Conservation (phyloP, 2,888 invertebrate genomes). For the Drosophila anomalipes region DNA sequence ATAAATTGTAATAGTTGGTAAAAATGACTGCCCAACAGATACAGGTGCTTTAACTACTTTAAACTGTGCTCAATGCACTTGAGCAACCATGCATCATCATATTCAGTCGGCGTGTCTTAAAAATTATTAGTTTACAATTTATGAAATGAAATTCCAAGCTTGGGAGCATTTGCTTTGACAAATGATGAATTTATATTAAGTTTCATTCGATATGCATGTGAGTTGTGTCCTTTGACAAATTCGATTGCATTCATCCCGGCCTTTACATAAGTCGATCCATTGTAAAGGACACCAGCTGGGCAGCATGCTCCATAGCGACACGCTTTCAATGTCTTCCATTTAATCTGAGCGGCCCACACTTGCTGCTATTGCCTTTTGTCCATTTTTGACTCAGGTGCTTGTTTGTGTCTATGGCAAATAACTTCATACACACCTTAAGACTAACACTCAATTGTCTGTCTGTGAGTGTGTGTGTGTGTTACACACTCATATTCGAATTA, state of each 20-base stretch:
- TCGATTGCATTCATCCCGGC: neutral
- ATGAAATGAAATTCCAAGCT: neutral
- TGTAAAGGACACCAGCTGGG: neutral
- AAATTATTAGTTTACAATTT: neutral
- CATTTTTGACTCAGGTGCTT: constrained; percentile 28
- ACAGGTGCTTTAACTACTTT: neutral
- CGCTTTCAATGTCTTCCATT: constrained; percentile 2
- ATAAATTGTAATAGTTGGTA: neutral
- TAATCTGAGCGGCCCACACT: constrained; percentile 1
- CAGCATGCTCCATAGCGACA: constrained; percentile 3
- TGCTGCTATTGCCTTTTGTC: no score
- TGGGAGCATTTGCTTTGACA: neutral
- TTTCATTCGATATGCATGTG: neutral
- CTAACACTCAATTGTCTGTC: neutral
- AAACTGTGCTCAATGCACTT: neutral
- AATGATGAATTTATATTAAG: neutral
- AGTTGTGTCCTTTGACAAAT: neutral
- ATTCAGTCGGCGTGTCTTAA: neutral
- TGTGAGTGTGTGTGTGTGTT: neutral
- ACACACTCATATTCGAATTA: neutral
- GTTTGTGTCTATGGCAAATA: constrained; percentile 37
- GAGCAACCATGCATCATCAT: neutral
- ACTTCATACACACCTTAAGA: constrained; percentile 6
- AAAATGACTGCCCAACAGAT: neutral
- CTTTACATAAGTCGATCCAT: neutral